Percentiles rank a stretch among this genome's conserved stretches.
Evolutionary conservation across 1,140 invertebrate species (phyloP).

Genomic region (Drosophila mayri): DNA sequence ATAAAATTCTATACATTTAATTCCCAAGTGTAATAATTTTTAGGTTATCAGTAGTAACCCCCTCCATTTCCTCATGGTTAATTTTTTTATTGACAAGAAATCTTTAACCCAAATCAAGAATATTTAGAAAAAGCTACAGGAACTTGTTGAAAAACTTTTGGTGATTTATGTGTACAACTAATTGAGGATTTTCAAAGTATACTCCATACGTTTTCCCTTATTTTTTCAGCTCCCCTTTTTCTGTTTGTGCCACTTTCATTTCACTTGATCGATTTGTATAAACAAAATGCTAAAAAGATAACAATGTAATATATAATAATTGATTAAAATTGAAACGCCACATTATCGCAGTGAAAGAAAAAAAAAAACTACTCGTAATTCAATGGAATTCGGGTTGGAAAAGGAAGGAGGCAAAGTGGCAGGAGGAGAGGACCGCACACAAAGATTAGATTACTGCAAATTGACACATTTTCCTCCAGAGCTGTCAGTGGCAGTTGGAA

Average conservation of each 20-base stretch:
- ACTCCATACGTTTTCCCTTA: constrained; percentile 4
- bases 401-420: background rate
- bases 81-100: constrained; percentile 54
- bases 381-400: constrained; percentile 53
- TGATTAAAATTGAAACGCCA: constrained; percentile 66
- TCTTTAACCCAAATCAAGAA: constrained; percentile 68
- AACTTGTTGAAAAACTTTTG: constrained; percentile 38
- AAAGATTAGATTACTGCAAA: constrained; percentile 81
- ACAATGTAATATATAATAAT: constrained; percentile 70
- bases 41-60: background rate
- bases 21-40: constrained; percentile 1
- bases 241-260: constrained; percentile 68
- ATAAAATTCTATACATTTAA: background rate
- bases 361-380: constrained; percentile 48
- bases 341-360: constrained; percentile 44
- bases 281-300: constrained; percentile 66
- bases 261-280: constrained; percentile 73
- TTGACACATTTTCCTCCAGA: constrained; percentile 71
- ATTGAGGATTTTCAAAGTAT: constrained; percentile 63
- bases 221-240: background rate
- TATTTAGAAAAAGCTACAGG: constrained; percentile 17
- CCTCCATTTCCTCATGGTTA: background rate
- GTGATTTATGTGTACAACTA: constrained; percentile 71
- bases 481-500: constrained; percentile 47
- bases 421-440: constrained; percentile 59